Evolutionary conservation across 2,888 invertebrate genomes (phyloP), one percentile per base, ranked within the genome.

Genomic region (Emesis russula): DNA sequence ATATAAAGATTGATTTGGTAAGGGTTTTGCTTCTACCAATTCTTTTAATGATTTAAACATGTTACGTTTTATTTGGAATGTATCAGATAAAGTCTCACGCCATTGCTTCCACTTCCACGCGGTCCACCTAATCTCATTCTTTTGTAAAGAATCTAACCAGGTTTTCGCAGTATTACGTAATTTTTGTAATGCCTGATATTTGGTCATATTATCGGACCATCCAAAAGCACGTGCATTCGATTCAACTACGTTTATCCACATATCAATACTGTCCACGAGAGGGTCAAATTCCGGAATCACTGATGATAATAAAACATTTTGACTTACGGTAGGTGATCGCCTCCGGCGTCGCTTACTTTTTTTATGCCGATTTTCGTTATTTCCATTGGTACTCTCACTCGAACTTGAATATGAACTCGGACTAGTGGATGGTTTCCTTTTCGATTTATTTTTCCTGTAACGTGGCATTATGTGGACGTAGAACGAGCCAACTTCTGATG

Each of bases 211-310:
- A 83, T 94, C 93, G 6, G 89, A 89, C 94, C 94, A 95, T 7
- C 89, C 86, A 77, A 95, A 94, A 25, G 94, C 89, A 3, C 87
- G 85, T 3, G 93, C 88, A 80, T 94, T 94, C 0, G 94, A 93
- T 15, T 94, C 94, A 1, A 94, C 88, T 3, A 94, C 91, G 80
- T 94, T 94, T 13, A 94, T 48, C 95, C 94, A 95, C 91, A 93
- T 94, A 15, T 89, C 74, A 7, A 91, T 44, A 77, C 83, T 66
- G 66, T 90, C 92, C 0, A 80, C 66, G 9, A 92, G 66, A 6
- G 92, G 89, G 38, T 92, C 92, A 48, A 91, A 92, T 81, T 91
- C 91, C 0, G 91, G 92, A 79, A 92, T 88, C 58, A 92, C 87
- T 33, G 91, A 87, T 13, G 90, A 89, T 71, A 89, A 73, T 31